These are phyloP conservation scores for Eumaeus atala DNA, from an alignment of 1,140 invertebrate species.

Conservation along the genomic window DNA sequence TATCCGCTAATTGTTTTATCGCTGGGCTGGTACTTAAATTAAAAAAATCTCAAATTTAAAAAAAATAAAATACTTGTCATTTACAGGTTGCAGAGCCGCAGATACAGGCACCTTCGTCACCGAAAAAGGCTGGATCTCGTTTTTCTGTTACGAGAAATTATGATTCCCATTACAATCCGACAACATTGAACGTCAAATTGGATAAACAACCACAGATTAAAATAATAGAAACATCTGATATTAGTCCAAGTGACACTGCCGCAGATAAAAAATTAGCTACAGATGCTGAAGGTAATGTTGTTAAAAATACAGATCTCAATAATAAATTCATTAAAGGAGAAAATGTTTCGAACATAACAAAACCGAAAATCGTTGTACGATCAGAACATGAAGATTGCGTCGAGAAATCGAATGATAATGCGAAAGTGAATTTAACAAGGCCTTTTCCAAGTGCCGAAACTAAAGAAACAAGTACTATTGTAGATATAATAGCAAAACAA, in stretches of 20 bases:
- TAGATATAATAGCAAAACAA: conserved; percentile 7
- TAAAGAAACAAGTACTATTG: conserved; percentile 3
- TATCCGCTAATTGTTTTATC: no score
- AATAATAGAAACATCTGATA: neutral
- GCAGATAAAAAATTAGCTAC: neutral
- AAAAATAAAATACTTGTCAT: neutral
- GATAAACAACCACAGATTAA: neutral
- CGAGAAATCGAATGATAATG: neutral
- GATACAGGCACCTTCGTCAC: conserved; percentile 43
- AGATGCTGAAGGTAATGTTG: neutral
- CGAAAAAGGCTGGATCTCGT: conserved; percentile 39
- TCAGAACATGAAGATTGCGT: neutral
- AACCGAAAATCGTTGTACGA: conserved; percentile 1
- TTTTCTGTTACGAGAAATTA: conserved; percentile 68
- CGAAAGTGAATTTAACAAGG: neutral
- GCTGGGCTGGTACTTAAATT: no score
- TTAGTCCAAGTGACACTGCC: neutral
- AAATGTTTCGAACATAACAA: neutral
- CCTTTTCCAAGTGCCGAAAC: neutral
- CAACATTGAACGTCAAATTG: conserved; percentile 20
- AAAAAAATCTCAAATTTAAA: neutral
- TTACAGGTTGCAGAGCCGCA: conserved; percentile 54
- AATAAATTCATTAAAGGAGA: neutral
- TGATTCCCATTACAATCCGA: conserved; percentile 45
- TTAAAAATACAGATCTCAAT: neutral